A percentile compares a stretch with the other conserved stretches of the same genome.
These are phyloP conservation scores for Petrocephalus microphthalmus DNA, from an alignment of 2,113 vertebrate genomes.

Conservation along the genomic window DNA sequence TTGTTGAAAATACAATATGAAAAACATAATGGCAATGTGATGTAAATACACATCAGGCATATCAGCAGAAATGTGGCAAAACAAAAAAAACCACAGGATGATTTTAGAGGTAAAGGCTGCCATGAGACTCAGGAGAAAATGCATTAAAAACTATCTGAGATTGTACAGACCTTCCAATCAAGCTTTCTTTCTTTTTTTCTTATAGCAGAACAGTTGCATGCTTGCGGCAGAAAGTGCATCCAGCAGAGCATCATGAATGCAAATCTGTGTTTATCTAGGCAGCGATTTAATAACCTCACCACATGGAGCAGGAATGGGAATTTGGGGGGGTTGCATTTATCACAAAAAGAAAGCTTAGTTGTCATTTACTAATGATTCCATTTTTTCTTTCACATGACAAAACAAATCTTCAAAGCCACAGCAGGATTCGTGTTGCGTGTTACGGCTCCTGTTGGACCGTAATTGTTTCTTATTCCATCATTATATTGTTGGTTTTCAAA, in stretches of 20 bases:
- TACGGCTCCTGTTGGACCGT: not conserved
- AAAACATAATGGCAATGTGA: not conserved
- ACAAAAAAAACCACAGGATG: not conserved
- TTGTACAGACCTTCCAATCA: not conserved
- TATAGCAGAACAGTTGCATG: slow-evolving; percentile 10
- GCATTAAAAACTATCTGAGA: slow-evolving; percentile 1
- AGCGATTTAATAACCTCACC: slow-evolving; percentile 18
- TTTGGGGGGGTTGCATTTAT: slow-evolving; percentile 16
- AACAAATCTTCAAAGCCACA: not conserved
- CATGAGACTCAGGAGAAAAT: not conserved
- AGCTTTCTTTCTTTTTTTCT: not conserved
- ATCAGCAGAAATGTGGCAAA: slow-evolving; percentile 3
- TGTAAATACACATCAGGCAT: not conserved
- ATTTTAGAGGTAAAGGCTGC: not conserved
- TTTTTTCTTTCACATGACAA: slow-evolving; percentile 5
- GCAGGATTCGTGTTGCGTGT: not conserved
- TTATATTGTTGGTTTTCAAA: not conserved
- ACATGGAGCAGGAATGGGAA: not conserved
- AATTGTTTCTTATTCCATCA: not conserved
- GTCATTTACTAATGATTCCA: slow-evolving; percentile 24
- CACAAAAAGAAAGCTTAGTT: slow-evolving; percentile 15
- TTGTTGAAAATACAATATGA: not conserved
- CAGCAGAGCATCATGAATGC: slow-evolving; percentile 19
- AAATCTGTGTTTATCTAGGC: slow-evolving; percentile 23
- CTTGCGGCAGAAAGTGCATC: not conserved